Conservation (phyloP, 1,140 invertebrate species). For the Zaprionus lachaisei region DNA sequence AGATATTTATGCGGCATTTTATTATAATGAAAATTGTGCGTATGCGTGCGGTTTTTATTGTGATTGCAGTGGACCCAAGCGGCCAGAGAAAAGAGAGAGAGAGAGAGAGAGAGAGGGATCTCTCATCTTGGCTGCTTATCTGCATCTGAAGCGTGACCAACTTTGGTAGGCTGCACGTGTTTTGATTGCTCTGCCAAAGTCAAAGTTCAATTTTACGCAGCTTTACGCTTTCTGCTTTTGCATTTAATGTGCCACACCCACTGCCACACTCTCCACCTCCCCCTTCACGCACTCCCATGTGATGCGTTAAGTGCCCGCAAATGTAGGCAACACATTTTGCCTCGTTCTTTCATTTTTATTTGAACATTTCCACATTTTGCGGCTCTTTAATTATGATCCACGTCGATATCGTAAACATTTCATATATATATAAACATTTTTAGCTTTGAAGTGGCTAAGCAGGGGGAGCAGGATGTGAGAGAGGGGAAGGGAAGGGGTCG, state of each 20-base stretch:
- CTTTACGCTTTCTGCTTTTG: constrained; percentile 68
- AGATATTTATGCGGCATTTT: constrained; percentile 81
- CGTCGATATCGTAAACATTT: constrained; percentile 18
- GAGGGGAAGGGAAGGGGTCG: neutral
- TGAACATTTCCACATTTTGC: constrained; percentile 40
- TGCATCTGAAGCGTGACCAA: constrained; percentile 66
- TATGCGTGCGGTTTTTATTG: constrained; percentile 81
- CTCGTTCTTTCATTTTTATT: constrained; percentile 39
- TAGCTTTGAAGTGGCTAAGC: neutral
- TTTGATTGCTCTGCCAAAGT: constrained; percentile 60
- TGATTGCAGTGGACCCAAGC: constrained; percentile 71
- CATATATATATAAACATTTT: neutral
- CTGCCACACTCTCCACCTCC: constrained; percentile 18
- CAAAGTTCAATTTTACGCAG: constrained; percentile 74
- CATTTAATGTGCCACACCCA: constrained; percentile 60
- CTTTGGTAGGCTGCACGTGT: constrained; percentile 66
- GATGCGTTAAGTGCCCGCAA: constrained; percentile 66
- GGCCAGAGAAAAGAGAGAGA: neutral
- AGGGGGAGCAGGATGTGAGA: neutral
- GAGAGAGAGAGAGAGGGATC: neutral
- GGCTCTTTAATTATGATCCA: constrained; percentile 48
- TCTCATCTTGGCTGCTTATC: constrained; percentile 44
- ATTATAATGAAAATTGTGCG: constrained; percentile 83
- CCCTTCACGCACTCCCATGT: constrained; percentile 33
- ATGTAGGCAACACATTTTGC: constrained; percentile 64